Base-by-base conservation (phyloP, 2,888 invertebrate species). In the Eupithecia centaureata region DNA sequence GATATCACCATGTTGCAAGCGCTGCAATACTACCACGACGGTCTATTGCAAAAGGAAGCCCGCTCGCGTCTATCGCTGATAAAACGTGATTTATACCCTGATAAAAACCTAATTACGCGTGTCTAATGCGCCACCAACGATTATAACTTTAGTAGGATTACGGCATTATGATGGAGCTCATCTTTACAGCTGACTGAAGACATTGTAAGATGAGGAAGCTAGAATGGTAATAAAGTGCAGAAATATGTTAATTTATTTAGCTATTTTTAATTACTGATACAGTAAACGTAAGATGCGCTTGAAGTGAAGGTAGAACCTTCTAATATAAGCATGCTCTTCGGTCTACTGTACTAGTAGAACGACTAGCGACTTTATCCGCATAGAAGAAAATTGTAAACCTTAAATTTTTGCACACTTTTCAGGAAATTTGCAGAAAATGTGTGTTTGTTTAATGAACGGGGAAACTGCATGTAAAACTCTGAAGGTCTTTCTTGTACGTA, bases 41-140 rank as follows among this genome's bases (percentile, higher is more conserved):
- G 81, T 78, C 66, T 35, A 65, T 87, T 86, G 76, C 82, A 74
- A 79, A 80, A 79, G 83, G 84, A 86, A 82, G 75, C 76, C 65
- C 57, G 68, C 73, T 69, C 62, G 68, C 64, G 62, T 68, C 68
- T 67, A 88, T 78, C 70, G 65, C 76, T 82, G 78, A 79, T 86
- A 82, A 38, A 74, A 70, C 76, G 69, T 80, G 77, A 84, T 83
- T 82, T 79, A 83, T 78, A 70, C 68, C 60, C 75, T 81, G 80
- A 86, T 84, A 81, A 73, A 73, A 72, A 62, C 69, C 62, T 76
- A 79, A 82, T 81, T 80, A 79, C 74, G 74, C 74, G 74, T 77
- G 66, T 73, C 73, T 75, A 73, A 72, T 76, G 69, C 66, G 71
- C 73, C 73, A 42, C 54, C 66, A 68, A 59, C 73, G 65, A 66